phyloP scores from a whole-genome alignment of 2,113 vertebrate genomes.

The Calyptomena viridis region DNA sequence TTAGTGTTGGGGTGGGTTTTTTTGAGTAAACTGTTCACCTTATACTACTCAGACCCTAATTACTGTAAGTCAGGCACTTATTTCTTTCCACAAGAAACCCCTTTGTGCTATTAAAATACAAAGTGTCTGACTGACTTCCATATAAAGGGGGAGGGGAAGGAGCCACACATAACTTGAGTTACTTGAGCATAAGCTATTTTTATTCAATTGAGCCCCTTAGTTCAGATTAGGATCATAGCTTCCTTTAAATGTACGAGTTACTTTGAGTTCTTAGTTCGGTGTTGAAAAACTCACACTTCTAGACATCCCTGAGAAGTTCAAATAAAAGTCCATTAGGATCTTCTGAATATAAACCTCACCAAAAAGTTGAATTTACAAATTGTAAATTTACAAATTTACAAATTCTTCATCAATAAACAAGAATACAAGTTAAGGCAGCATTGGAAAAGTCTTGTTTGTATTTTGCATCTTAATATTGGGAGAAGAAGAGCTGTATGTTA shows the following conservation, averaged over 20 bases:
- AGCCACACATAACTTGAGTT: constrained; percentile 39
- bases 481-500: background rate
- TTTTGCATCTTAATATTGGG: background rate
- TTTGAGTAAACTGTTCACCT: background rate
- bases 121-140: constrained; percentile 35
- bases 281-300: constrained; percentile 54
- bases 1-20: background rate
- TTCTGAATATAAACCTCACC: constrained; percentile 37
- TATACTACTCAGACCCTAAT: background rate
- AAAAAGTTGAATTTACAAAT: constrained; percentile 18
- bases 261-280: constrained; percentile 45
- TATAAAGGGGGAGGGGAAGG: background rate
- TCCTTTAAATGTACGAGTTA: constrained; percentile 43
- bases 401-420: too few species aligned
- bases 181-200: constrained; percentile 68
- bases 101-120: constrained; percentile 44
- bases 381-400: too few species aligned
- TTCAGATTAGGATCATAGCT: constrained; percentile 73
- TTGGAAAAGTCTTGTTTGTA: background rate
- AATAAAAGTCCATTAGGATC: constrained; percentile 50
- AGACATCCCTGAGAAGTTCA: constrained; percentile 32
- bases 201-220: constrained; percentile 65
- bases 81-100: background rate
- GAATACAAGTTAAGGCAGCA: background rate
- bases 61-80: background rate